These are phyloP conservation scores for Drosophila acutilabella DNA, from an alignment of 2,888 invertebrate species.

Conservation along the genomic window DNA sequence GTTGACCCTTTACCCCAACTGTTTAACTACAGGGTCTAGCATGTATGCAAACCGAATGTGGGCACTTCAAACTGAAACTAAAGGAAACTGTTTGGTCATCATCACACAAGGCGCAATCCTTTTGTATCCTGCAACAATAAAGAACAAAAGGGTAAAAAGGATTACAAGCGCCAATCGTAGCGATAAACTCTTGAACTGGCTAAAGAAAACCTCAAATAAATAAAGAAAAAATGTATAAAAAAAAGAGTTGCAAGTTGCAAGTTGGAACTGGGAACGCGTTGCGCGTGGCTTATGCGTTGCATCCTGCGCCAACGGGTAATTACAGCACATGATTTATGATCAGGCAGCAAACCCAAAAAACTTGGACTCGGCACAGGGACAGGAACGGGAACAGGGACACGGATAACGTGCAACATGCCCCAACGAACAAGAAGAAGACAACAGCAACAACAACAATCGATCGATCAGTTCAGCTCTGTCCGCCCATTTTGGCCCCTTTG, in stretches of 20 bases:
- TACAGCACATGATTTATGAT: conserved; percentile 84
- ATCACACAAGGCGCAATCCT: conserved; percentile 65
- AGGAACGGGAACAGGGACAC: neutral
- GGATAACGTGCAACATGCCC: conserved; percentile 18
- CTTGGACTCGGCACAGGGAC: neutral
- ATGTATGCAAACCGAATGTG: conserved; percentile 55
- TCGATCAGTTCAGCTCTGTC: conserved; percentile 83
- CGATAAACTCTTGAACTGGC: conserved; percentile 75
- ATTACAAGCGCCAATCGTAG: conserved; percentile 46
- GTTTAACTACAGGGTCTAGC: conserved; percentile 10
- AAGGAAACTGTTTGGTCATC: conserved; percentile 73
- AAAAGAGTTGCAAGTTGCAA: neutral
- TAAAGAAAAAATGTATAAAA: too few relatives aligned
- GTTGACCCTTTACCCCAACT: too few relatives aligned
- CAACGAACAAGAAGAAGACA: conserved; percentile 10
- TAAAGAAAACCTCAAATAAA: conserved; percentile 5
- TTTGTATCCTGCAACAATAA: conserved; percentile 27
- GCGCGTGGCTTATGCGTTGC: conserved; percentile 78
- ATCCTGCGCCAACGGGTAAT: conserved; percentile 84
- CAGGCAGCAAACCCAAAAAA: conserved; percentile 50
- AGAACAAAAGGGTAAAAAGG: conserved; percentile 34
- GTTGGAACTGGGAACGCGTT: conserved; percentile 22
- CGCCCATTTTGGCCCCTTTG: conserved; percentile 82
- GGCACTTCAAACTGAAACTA: conserved; percentile 60
- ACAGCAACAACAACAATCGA: conserved; percentile 69